Base-by-base conservation (phyloP, 2,113 vertebrate species). In the Saccopteryx leptura region DNA sequence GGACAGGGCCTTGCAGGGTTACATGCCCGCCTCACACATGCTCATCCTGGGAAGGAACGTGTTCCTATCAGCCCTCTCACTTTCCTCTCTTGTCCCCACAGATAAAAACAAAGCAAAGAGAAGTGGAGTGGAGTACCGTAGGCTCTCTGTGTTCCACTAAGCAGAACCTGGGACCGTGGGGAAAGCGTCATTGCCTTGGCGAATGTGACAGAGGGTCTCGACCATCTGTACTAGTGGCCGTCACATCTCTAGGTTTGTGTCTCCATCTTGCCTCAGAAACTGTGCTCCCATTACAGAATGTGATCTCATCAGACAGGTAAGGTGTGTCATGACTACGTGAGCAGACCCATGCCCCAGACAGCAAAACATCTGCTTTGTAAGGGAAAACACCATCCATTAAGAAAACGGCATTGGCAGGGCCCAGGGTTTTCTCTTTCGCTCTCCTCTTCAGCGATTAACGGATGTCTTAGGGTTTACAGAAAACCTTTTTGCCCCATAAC, bases 121-220 rank as follows among this genome's bases (percentile, higher is more conserved):
- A 24, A 26, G 15, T 2, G 0, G 9, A 17, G 19, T 2, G 3
- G 48, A 50, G 33, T 1, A 0, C 0, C 0, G 39, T 0, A 4
- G 21, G n/a, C 26, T 54, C 28, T 15, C 56, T 7, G 1, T 2
- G 0, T 8, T 24, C 58, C 65, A 1, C 63, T 13, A 9, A 26
- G 31, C 50, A n/a, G n/a, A 21, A 33, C 50, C 3, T 17, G 23
- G 54, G 66, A 19, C 54, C 4, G 0, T 2, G 18, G 7, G 23
- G n/a, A 31, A 72, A 56, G 21, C 14, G 46, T 21, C 61, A 10
- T 13, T 1, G 7, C 66, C 60, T 0, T 1, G 5, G 76, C 1
- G 26, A 56, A 11, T 0, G 0, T 14, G 31, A 52, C 80, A 17
- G 26, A 74, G 26, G n/a, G 5, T 23, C 50, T 52, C 11, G 15